Percentiles rank a stretch among this genome's conserved stretches.
phyloP scores from a whole-genome alignment of 2,888 invertebrate genomes.

The Lithophane semibrunnea region DNA sequence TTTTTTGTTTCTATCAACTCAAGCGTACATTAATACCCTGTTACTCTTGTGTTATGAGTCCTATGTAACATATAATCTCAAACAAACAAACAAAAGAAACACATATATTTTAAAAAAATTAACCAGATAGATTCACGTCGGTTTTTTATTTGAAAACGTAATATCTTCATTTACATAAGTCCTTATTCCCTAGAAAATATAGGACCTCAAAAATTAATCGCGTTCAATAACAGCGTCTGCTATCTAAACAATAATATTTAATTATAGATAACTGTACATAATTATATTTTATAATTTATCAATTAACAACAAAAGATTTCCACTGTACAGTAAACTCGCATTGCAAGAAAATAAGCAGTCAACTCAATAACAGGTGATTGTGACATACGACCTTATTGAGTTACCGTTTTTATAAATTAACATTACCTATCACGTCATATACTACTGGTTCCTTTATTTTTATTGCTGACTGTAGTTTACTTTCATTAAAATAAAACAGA shows the following conservation, averaged over 20 bases:
- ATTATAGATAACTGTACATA: background rate
- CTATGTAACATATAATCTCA: background rate
- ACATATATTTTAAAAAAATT: background rate
- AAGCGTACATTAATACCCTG: background rate
- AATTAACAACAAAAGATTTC: slow-evolving; percentile 43
- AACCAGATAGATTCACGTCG: background rate
- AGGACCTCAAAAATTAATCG: background rate
- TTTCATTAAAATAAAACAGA: background rate
- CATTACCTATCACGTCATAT: slow-evolving; percentile 34
- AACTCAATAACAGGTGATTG: slow-evolving; percentile 25
- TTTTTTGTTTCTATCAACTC: background rate
- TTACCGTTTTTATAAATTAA: slow-evolving; percentile 15
- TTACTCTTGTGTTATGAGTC: background rate
- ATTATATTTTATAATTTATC: background rate
- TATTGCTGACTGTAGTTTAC: slow-evolving; percentile 3
- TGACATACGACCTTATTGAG: slow-evolving; percentile 18
- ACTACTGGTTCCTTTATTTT: slow-evolving; percentile 6
- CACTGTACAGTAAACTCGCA: slow-evolving; percentile 40
- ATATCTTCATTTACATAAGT: background rate
- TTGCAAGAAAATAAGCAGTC: slow-evolving; percentile 35
- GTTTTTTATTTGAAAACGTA: background rate
- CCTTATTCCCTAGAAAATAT: background rate
- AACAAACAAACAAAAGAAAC: background rate
- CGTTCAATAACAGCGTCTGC: background rate
- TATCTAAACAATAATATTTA: background rate